Conservation (phyloP, 2,888 invertebrate genomes). For the Coremacera marginata region DNA sequence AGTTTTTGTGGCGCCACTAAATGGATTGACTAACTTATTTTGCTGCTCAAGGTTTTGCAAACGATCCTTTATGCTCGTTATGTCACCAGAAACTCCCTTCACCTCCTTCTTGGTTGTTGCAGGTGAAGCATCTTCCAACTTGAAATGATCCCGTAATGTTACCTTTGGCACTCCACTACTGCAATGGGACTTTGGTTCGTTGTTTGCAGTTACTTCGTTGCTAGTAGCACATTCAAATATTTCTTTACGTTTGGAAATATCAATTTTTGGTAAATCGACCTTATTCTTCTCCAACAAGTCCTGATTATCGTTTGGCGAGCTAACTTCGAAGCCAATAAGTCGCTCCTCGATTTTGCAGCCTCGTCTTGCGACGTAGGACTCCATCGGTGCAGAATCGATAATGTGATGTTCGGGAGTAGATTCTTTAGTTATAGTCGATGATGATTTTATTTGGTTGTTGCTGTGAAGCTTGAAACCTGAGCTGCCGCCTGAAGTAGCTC, state of each 20-base stretch:
- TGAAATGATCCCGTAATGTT: slow-evolving; percentile 57
- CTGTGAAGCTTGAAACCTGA: slow-evolving; percentile 39
- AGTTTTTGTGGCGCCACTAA: slow-evolving; percentile 48
- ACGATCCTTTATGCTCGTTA: slow-evolving; percentile 76
- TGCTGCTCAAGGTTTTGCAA: slow-evolving; percentile 74
- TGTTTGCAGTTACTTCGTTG: slow-evolving; percentile 32
- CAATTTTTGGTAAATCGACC: slow-evolving; percentile 81
- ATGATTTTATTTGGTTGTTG: neutral
- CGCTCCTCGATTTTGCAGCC: slow-evolving; percentile 76
- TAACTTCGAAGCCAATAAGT: slow-evolving; percentile 73
- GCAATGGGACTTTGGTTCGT: slow-evolving; percentile 43
- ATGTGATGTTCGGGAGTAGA: slow-evolving; percentile 71
- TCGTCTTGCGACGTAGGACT: slow-evolving; percentile 68
- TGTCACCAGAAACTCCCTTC: slow-evolving; percentile 73
- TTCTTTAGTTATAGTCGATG: slow-evolving; percentile 67
- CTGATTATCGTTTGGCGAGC: slow-evolving; percentile 66
- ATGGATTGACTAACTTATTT: slow-evolving; percentile 64
- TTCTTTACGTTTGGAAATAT: slow-evolving; percentile 84
- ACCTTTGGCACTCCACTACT: slow-evolving; percentile 50
- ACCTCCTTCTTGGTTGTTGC: slow-evolving; percentile 58
- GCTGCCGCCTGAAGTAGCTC: slow-evolving; percentile 62
- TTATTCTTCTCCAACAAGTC: slow-evolving; percentile 62
- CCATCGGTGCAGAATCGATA: slow-evolving; percentile 57
- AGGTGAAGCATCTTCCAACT: slow-evolving; percentile 36
- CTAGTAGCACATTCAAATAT: slow-evolving; percentile 77